Evolutionary conservation across 2,888 invertebrate species (phyloP), one percentile per base, ranked within the genome.

Genomic region (Leucophora obtusa): DNA sequence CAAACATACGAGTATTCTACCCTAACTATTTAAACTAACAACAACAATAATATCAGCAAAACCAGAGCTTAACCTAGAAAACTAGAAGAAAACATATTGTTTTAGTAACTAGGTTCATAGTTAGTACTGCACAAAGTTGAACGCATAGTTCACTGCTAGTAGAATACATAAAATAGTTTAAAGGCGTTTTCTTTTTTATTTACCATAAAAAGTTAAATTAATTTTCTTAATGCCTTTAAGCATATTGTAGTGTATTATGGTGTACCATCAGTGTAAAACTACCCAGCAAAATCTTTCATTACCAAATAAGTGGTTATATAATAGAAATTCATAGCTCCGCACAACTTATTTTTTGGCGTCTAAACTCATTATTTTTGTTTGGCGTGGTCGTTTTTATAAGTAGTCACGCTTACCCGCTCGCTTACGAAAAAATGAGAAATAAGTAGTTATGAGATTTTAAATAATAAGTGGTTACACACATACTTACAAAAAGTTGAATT

Each of bases 61-160:
- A 72, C 66, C 60, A 66, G 72, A 60, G 73, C 70, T 74, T 81
- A 74, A 81, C 77, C 77, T 74, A 81, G 76, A 81, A 81, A 81
- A 73, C 73, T 59, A 33, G 7, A 54, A 24, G n/a, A n/a, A 58
- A 58, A 50, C 53, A 54, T 38, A 65, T 58, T 72, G 76, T 65
- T 65, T 63, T 56, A 71, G 70, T 66, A 69, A 69, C 63, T 69
- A 51, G 51, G 33, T 73, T 66, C 74, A 51, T 35, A 58, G 63
- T 72, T 35, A 35, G 50, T 35, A 38, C 11, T 38, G 38, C 11
- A 11, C 14, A 38, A 11, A 38, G 38, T 14, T 11, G 11, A 38
- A 38, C 14, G 14, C 14, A 11, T 50, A 51, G 10, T 38, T 59
- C 35, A 15, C 63, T 51, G 56, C 8, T 50, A 5, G 62, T 59